Evolutionary conservation across 2,797 vertebrate species (phyloP), one percentile per base, ranked within the genome.

Genomic region (Squalus acanthias): DNA sequence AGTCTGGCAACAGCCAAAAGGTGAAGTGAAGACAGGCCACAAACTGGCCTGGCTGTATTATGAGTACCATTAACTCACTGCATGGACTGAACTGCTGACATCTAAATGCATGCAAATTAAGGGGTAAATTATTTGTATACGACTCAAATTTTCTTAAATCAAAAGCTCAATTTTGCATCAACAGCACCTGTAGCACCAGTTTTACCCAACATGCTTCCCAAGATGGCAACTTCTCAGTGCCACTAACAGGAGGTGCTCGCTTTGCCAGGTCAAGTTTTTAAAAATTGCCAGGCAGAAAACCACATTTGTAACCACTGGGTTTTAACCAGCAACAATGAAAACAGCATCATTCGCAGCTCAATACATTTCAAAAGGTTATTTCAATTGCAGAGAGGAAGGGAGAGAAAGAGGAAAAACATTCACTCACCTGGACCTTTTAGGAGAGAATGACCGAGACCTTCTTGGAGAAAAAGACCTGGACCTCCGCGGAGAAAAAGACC

Each of bases 371-470:
- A 17, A 57, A 53, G 10, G 0, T 70, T 29, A 72, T 53, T 50
- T 70, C n/a, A 53, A 74, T 53, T 53, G 22, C 17, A 65, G n/a
- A 69, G 10, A 53, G 65, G 17, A 33, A 60, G 57, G 24, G 29
- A 57, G 50, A 74, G 92, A 13, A 74, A 95, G 2, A 39, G 39
- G 29, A 8, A 91, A 91, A 65, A 13, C 2, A 20, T n/a, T 91
- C 88, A 74, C 26, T 97, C 97, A 99, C 98, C 98, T 98, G 33
- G 98, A 98, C 97, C 98, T 98, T 97, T 98, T 98, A 97, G 98
- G 97, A 96, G 98, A 98, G 95, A 97, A 97, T 0, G 98, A 98
- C 96, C 98, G 97, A 85, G 98, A 99, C 97, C 98, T 98, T 96
- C 98, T 98, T 96, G 98, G 98, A 96, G 98, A 98, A 76, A 97